A percentile compares a stretch with the other conserved stretches of the same genome.
Conservation (phyloP, 2,113 vertebrate species). For the Emberiza fucata region DNA sequence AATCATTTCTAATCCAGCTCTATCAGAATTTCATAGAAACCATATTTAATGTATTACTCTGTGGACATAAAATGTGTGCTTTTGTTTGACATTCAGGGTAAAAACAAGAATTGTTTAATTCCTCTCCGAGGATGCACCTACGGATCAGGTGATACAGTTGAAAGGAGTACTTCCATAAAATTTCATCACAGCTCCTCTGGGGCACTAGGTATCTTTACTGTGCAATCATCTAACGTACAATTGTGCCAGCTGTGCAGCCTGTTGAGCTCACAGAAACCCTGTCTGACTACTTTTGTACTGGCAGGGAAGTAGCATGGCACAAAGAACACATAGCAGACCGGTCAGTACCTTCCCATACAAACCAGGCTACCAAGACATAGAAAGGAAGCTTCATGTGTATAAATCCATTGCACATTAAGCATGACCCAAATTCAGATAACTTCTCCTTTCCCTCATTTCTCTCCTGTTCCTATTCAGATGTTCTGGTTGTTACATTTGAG, state of each 20-base stretch:
- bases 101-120: neutral
- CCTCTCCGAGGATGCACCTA: neutral
- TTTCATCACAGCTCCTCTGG: neutral
- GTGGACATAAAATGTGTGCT: neutral
- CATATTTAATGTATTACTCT: neutral
- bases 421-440: neutral
- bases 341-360: neutral
- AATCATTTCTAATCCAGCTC: neutral
- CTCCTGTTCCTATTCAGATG: neutral
- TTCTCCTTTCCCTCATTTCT: neutral
- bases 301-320: accelerated
- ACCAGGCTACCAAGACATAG: neutral
- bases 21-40: neutral
- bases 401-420: neutral
- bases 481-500: neutral
- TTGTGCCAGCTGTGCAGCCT: neutral
- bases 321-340: neutral
- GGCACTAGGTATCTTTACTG: neutral
- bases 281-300: neutral
- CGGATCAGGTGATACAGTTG: neutral
- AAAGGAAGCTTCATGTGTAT: neutral
- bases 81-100: neutral
- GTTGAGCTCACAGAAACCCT: neutral
- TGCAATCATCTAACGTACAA: neutral
- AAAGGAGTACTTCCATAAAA: neutral